Evolutionary conservation across 2,888 invertebrate genomes (phyloP).

Genomic region (Lordiphosa andalusiaca): DNA sequence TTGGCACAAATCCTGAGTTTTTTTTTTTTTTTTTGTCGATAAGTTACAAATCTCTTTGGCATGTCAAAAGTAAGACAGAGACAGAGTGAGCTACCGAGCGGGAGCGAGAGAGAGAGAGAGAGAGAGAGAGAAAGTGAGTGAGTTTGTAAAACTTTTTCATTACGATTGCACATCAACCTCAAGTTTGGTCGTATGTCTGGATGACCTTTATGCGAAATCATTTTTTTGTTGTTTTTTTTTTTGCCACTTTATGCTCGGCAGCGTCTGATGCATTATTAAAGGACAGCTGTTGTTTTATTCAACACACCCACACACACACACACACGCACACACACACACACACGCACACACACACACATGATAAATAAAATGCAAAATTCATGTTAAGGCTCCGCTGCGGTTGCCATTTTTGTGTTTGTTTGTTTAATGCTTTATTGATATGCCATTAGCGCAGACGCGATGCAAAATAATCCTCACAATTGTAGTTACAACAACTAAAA

Average conservation of each 20-base stretch:
- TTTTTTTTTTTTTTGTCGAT: slow-evolving; percentile 2
- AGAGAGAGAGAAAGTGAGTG: slow-evolving; percentile 1
- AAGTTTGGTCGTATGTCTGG: slow-evolving; percentile 19
- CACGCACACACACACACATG: slow-evolving; percentile 13
- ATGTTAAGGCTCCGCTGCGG: slow-evolving; percentile 36
- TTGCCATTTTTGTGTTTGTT: slow-evolving; percentile 32
- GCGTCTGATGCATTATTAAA: slow-evolving; percentile 53
- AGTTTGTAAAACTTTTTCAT: slow-evolving; percentile 31
- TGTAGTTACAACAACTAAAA: slow-evolving; percentile 28
- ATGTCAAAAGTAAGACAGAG: slow-evolving; percentile 33
- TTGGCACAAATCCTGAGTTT: slow-evolving; percentile 17
- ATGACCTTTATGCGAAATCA: slow-evolving; percentile 49
- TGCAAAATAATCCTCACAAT: slow-evolving; percentile 48
- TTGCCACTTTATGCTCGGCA: slow-evolving; percentile 13
- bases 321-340: slow-evolving; percentile 12
- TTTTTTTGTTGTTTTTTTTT: slow-evolving; percentile 14
- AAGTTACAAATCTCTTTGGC: slow-evolving; percentile 28
- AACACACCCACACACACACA: slow-evolving; percentile 15
- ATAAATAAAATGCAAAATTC: slow-evolving; percentile 50
- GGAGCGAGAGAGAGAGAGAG: neutral
- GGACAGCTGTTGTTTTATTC: slow-evolving; percentile 52
- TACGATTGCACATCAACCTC: slow-evolving; percentile 29
- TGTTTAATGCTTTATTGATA: slow-evolving; percentile 56
- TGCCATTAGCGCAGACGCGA: slow-evolving; percentile 60
- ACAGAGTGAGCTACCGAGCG: neutral